Base-by-base conservation (phyloP, 1,140 invertebrate species). In the Drosophila albomicans region DNA sequence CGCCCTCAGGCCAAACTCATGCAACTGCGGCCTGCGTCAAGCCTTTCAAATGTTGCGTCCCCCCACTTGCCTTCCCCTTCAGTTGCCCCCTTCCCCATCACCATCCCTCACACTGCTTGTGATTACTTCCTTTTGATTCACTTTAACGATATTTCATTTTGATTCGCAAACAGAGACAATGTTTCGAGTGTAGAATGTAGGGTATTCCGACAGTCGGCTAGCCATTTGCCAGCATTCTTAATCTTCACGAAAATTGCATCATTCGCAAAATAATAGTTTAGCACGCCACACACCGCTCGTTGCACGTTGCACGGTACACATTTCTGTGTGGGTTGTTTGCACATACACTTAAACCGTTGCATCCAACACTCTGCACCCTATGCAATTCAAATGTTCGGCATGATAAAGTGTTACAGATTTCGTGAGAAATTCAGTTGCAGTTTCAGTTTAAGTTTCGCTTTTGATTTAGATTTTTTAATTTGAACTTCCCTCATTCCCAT, bases 261-360 rank as follows among this genome's bases (percentile, higher is more conserved):
- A 80, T 78, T 71, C 16, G 78, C 78, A 78, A 78, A 80, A 80
- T 78, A 78, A 78, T 66, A 75, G 35, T 64, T 59, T 66, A 41
- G 20, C 54, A 72, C 45, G 15, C 11, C 20, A 25, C 20, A 25
- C 20, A 25, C 20, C 20, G 20, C 20, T 25, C 20, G 20, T 25
- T 25, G 20, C 20, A 20, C 20, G 20, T 20, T 20, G 20, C 20
- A 25, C 20, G 3, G 3, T 4, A 3, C 20, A 25, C 20, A 25
- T 25, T 25, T 25, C 20, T 25, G 20, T 52, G 25, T 65, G 45
- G 30, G 38, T 46, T 56, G 43, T 59, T 41, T 45, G 35, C 35
- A 52, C 25, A 65, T 57, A 69, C 65, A 56, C 48, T 56, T 69
- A 43, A 61, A 15, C 41, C 30, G 20, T 25, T 25, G 20, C 20